phyloP scores from a whole-genome alignment of 2,797 vertebrate species.

The Protonibea diacanthus region DNA sequence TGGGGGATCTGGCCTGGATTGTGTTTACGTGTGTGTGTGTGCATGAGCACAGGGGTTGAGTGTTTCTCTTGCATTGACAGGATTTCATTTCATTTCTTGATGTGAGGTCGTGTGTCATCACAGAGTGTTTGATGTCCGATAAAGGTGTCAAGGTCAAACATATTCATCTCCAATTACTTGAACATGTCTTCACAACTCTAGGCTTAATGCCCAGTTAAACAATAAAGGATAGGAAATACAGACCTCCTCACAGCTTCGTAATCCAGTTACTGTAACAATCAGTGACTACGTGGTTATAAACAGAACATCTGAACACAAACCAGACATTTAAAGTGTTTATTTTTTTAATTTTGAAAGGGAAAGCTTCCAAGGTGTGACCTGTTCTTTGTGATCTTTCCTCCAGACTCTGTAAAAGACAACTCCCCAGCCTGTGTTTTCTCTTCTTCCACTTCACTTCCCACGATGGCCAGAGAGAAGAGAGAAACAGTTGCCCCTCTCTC shows the following conservation, averaged over 20 bases:
- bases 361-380: constrained; percentile 26
- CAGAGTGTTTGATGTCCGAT: constrained; percentile 36
- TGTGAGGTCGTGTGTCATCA: constrained; percentile 7
- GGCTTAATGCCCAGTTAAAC: constrained; percentile 28
- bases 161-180: neutral
- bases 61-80: constrained; percentile 7
- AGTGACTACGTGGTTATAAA: constrained; percentile 29
- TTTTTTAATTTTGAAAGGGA: constrained; percentile 12
- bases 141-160: constrained; percentile 30
- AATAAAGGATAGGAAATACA: constrained; percentile 27
- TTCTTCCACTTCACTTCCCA: constrained; percentile 78
- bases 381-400: constrained; percentile 35
- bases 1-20: constrained; percentile 63
- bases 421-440: constrained; percentile 64
- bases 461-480: constrained; percentile 81
- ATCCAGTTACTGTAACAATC: constrained; percentile 14
- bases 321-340: constrained; percentile 31
- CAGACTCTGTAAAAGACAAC: constrained; percentile 86
- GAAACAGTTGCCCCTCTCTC: constrained; percentile 82
- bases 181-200: constrained; percentile 20
- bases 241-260: constrained; percentile 32
- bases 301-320: constrained; percentile 33
- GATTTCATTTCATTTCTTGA: constrained; percentile 19
- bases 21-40: constrained; percentile 48
- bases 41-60: constrained; percentile 18